Conservation (phyloP, 2,113 vertebrate genomes). For the Ptyas mucosa region DNA sequence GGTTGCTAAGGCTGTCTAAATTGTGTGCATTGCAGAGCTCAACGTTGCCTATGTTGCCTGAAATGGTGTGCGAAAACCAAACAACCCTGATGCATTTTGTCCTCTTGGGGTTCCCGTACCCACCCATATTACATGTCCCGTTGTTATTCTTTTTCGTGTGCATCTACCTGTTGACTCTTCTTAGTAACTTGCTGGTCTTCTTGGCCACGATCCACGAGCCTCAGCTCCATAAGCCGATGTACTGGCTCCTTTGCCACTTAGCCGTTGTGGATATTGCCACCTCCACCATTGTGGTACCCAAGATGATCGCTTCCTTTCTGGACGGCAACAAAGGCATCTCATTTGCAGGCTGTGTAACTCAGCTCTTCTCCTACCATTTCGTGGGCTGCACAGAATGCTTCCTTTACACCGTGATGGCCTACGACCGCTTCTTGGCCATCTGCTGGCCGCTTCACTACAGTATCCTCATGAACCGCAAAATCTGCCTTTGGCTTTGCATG, state of each 20-base stretch:
- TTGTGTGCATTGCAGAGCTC: background rate
- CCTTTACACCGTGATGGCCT: conserved; percentile 63
- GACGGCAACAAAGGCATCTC: conserved; percentile 47
- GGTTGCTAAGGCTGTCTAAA: background rate
- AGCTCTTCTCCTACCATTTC: conserved; percentile 62
- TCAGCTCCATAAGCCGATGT: conserved; percentile 59
- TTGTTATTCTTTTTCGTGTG: conserved; percentile 52
- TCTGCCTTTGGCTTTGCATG: conserved; percentile 51
- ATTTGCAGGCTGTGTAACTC: conserved; percentile 56
- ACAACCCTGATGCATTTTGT: background rate
- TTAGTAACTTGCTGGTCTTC: conserved; percentile 60
- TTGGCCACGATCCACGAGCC: conserved; percentile 45
- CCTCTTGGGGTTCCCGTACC: background rate
- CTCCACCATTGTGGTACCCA: conserved; percentile 60
- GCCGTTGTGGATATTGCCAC: conserved; percentile 61
- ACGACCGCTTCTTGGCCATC: conserved; percentile 64
- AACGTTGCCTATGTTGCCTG: background rate
- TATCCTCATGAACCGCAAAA: conserved; percentile 48
- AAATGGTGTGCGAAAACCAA: background rate
- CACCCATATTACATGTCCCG: background rate
- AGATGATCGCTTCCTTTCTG: conserved; percentile 60
- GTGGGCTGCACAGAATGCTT: conserved; percentile 65
- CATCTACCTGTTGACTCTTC: conserved; percentile 51
- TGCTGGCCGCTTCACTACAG: conserved; percentile 59
- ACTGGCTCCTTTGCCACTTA: conserved; percentile 61